A percentile compares a stretch with the other conserved stretches of the same genome.
These are phyloP conservation scores for Drosophila hydei DNA, from an alignment of 1,140 invertebrate species.

Conservation along the genomic window DNA sequence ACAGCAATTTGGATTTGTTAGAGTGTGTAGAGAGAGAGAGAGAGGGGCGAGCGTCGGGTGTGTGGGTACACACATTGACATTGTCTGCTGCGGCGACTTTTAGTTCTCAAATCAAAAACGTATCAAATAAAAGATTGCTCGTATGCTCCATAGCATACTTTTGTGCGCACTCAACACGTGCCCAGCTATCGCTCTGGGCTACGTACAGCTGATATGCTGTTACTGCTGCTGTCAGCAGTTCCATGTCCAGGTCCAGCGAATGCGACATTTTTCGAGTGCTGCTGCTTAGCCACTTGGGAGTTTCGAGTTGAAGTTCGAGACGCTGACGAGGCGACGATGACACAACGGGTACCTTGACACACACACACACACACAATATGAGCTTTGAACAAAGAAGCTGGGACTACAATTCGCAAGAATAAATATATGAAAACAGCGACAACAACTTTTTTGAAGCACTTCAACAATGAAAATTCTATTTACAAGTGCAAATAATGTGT, in stretches of 20 bases:
- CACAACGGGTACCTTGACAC: conserved; percentile 9
- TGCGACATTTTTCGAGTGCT: conserved; percentile 61
- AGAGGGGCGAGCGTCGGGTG: not conserved
- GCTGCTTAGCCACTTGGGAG: conserved; percentile 54
- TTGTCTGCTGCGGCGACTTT: conserved; percentile 61
- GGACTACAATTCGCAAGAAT: conserved; percentile 2
- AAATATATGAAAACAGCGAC: conserved; percentile 6
- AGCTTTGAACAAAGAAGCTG: conserved; percentile 7
- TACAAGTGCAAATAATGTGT: conserved; percentile 14
- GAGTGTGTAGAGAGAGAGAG: conserved; percentile 4
- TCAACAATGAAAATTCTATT: conserved; percentile 10
- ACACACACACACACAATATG: no score
- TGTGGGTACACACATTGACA: conserved; percentile 48
- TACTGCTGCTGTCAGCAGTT: conserved; percentile 21
- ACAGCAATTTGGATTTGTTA: conserved; percentile 51
- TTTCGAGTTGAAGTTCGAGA: conserved; percentile 19
- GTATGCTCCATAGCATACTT: conserved; percentile 50
- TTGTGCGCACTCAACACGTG: conserved; percentile 73
- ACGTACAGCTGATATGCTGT: not conserved
- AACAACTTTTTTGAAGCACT: conserved; percentile 22
- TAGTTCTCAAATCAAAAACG: conserved; percentile 74
- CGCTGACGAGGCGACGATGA: conserved; percentile 32
- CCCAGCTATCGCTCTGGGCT: conserved; percentile 22
- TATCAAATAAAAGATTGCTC: conserved; percentile 79
- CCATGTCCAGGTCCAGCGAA: conserved; percentile 18